phyloP scores from a whole-genome alignment of 2,797 vertebrate genomes.

The Scarus forsteni region DNA sequence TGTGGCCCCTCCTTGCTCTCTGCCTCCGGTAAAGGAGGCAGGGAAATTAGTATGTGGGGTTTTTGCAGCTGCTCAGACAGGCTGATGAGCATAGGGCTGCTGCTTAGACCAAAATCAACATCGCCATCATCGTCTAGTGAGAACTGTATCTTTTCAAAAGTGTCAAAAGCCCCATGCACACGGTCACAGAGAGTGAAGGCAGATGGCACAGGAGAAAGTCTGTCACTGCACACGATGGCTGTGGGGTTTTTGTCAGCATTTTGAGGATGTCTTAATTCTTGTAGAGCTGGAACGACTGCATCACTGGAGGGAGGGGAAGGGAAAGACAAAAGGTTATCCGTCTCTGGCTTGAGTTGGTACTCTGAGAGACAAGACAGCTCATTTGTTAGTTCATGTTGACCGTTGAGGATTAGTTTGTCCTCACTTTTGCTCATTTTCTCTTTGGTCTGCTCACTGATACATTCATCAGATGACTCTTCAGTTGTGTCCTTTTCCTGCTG shows the following conservation, averaged over 20 bases:
- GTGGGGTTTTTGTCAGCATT: conserved; percentile 20
- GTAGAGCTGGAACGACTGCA: conserved; percentile 63
- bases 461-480: conserved; percentile 8
- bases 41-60: conserved; percentile 35
- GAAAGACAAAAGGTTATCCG: conserved; percentile 20
- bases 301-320: conserved; percentile 38
- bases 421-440: background rate
- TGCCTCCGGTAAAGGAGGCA: conserved; percentile 17
- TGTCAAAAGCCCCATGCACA: conserved; percentile 74
- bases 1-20: conserved; percentile 22
- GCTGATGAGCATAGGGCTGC: conserved; percentile 60
- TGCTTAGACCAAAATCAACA: conserved; percentile 44
- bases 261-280: conserved; percentile 41
- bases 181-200: conserved; percentile 33
- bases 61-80: conserved; percentile 48
- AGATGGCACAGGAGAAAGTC: conserved; percentile 52
- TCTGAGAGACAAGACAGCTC: conserved; percentile 15
- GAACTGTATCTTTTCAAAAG: conserved; percentile 82
- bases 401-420: conserved; percentile 1
- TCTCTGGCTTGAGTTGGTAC: conserved; percentile 18
- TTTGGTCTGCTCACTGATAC: conserved; percentile 16
- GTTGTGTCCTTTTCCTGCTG: conserved; percentile 14
- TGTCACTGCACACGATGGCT: conserved; percentile 40
- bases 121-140: conserved; percentile 61
- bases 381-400: conserved; percentile 18